A percentile compares a stretch with the other conserved stretches of the same genome.
phyloP scores from a whole-genome alignment of 2,888 invertebrate genomes.

The Suillia variegata region DNA sequence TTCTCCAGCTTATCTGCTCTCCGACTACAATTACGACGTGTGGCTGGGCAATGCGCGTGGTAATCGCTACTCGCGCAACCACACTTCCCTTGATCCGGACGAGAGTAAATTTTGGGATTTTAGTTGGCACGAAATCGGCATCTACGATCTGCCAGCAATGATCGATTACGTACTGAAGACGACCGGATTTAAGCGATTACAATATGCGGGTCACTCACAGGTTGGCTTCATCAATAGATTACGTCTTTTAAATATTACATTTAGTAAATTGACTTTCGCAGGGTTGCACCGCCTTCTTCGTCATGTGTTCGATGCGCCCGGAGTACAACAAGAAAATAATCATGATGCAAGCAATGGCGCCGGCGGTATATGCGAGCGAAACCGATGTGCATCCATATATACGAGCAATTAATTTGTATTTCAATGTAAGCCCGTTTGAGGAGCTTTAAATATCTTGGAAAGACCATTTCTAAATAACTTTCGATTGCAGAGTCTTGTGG shows the following conservation, averaged over 20 bases:
- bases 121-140: conserved; percentile 87
- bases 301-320: conserved; percentile 69
- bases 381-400: conserved; percentile 57
- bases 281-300: conserved; percentile 75
- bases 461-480: neutral
- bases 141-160: conserved; percentile 80
- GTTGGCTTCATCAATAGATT: conserved; percentile 58
- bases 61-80: conserved; percentile 59
- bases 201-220: conserved; percentile 70
- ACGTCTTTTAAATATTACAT: neutral
- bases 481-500: conserved; percentile 51
- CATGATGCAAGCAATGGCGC: conserved; percentile 72
- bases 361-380: conserved; percentile 67
- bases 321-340: conserved; percentile 71
- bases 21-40: conserved; percentile 61
- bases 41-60: conserved; percentile 61
- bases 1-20: conserved; percentile 60
- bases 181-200: conserved; percentile 64
- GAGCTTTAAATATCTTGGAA: neutral
- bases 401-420: conserved; percentile 53
- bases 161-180: conserved; percentile 69
- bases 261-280: conserved; percentile 50
- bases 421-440: conserved; percentile 45
- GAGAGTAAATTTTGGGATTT: conserved; percentile 69
- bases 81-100: conserved; percentile 53